phyloP scores from a whole-genome alignment of 2,113 vertebrate species.

The Lanius collurio region DNA sequence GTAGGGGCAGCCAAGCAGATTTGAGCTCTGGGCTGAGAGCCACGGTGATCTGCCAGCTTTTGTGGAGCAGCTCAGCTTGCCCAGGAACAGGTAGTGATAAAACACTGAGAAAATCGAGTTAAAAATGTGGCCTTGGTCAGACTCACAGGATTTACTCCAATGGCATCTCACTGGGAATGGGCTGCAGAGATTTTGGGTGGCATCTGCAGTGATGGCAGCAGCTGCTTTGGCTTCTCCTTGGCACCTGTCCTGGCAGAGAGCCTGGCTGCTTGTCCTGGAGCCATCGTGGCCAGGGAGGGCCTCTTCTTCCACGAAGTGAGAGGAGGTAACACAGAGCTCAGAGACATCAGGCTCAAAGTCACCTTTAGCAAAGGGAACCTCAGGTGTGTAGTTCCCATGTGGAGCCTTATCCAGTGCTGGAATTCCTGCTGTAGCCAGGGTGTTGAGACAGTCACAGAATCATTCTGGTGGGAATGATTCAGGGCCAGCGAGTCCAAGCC shows the following conservation, averaged over 20 bases:
- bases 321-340: neutral
- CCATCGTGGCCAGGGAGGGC: rapidly evolving
- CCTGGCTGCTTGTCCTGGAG: neutral
- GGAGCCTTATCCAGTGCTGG: neutral
- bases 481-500: neutral
- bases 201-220: neutral
- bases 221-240: neutral
- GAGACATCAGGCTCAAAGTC: neutral
- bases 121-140: neutral
- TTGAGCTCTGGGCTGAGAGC: neutral
- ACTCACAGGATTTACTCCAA: rapidly evolving
- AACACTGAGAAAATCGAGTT: neutral
- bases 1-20: neutral
- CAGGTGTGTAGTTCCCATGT: neutral
- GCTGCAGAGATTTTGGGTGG: neutral
- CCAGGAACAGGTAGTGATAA: neutral
- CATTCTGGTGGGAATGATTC: neutral
- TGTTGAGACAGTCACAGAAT: neutral
- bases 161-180: neutral
- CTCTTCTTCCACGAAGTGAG: neutral
- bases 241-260: neutral
- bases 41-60: neutral
- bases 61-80: neutral
- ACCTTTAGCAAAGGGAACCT: neutral
- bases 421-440: neutral